Conservation (phyloP, 2,888 invertebrate species). For the Hypena proboscidalis region DNA sequence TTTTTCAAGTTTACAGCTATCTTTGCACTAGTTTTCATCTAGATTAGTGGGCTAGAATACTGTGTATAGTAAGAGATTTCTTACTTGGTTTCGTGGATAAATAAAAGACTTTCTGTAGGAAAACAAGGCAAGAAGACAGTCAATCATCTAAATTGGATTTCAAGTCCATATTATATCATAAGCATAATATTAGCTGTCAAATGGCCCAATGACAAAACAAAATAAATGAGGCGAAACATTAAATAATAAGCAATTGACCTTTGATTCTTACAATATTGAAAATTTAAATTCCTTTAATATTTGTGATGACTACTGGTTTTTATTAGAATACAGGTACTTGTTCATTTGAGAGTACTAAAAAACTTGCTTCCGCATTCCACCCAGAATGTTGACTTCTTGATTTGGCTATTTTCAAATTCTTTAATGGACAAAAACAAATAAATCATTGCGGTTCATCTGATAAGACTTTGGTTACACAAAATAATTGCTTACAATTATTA, state of each 20-base stretch:
- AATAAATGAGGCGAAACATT: constrained; percentile 9
- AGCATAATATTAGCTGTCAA: neutral
- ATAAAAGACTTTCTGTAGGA: too few species aligned
- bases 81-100: too few species aligned
- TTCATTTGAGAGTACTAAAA: constrained; percentile 11
- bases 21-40: too few species aligned
- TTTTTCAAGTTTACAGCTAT: too few species aligned
- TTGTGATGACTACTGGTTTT: constrained; percentile 6
- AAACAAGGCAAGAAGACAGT: too few species aligned
- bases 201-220: constrained; percentile 1
- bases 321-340: constrained; percentile 4
- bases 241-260: constrained; percentile 12
- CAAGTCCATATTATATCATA: too few species aligned
- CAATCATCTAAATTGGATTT: too few species aligned
- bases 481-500: too few species aligned
- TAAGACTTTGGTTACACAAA: too few species aligned
- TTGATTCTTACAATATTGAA: constrained; percentile 6
- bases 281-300: constrained; percentile 12
- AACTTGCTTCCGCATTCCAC: constrained; percentile 25
- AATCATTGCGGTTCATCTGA: constrained; percentile 1
- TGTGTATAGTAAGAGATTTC: too few species aligned
- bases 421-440: constrained; percentile 5
- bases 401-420: constrained; percentile 8
- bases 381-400: constrained; percentile 11
- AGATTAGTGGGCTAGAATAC: too few species aligned